Base-by-base conservation (phyloP, 30 jellyfish, hydroid and myxozoan species). In the Hydra vulgaris region DNA sequence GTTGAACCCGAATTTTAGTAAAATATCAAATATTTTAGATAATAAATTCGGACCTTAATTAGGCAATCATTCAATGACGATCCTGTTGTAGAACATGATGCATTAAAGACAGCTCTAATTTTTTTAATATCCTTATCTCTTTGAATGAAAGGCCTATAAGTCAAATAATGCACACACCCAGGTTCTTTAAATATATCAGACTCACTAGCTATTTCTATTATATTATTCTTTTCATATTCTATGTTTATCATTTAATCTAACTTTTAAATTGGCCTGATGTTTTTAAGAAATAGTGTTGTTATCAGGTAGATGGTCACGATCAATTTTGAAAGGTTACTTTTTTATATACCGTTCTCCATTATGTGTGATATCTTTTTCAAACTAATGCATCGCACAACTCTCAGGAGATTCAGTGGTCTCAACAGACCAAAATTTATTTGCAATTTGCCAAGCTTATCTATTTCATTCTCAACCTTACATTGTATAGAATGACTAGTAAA, bases 41-140 rank as follows among this genome's bases (percentile, higher is more conserved):
- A 68, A 68, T n/a, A 68, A 68, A 68, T 68, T 68, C 25, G 75
- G 75, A 23, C 75, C 75, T 20, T 7, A 68, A 15, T 68, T 68
- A 68, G 16, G 27, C 75, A 20, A 20, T 68, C 75, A 23, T 68
- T 68, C 26, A 68, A 23, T 3, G 71, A 68, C 16, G 75, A 16
- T 68, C 75, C 27, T 8, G 75, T n/a, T 15, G 75, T 68, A 20
- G 75, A 68, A 16, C 25, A 68, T n/a, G 75, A 68, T 23, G 75
- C 25, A 68, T 68, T 16, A 3, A 68, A 68, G 16, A 68, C 75
- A n/a, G 12, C 75, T 68, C 26, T 20, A 1, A 68, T 68, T 68
- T 68, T 68, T n/a, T 7, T 68, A 15, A 16, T 68, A n/a, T 1
- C 16, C 16, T 68, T 68, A 68, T 23, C 75, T 23, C 27, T 68